A percentile compares a stretch with the other conserved stretches of the same genome.
phyloP scores from a whole-genome alignment of 2,797 vertebrate species.

The Brachyrhaphis roseni region DNA sequence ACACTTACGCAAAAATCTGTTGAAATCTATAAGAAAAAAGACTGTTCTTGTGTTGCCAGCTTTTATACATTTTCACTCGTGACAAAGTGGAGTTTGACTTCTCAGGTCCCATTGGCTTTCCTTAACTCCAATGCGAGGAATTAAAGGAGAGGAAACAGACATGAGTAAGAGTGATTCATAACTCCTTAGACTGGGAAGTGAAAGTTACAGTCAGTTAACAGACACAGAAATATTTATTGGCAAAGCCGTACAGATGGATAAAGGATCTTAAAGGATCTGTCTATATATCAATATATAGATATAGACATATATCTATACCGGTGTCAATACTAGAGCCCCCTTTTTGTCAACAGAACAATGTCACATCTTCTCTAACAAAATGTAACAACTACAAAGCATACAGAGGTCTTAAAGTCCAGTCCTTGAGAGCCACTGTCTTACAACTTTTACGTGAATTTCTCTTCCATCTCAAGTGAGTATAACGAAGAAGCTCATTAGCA shows the following conservation, averaged over 20 bases:
- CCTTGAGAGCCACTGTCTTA: not conserved
- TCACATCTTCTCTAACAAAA: not conserved
- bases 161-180: not conserved
- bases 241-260: not conserved
- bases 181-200: not conserved
- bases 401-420: not conserved
- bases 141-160: not conserved
- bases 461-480: not conserved
- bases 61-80: slow-evolving; percentile 52
- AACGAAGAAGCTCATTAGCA: not conserved
- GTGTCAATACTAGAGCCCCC: not conserved
- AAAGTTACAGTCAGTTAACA: not conserved
- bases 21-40: slow-evolving; percentile 22
- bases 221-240: not conserved
- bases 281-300: too few relatives aligned
- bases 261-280: too few relatives aligned
- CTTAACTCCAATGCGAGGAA: not conserved
- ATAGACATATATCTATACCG: too few relatives aligned
- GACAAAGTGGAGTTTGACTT: slow-evolving; percentile 30
- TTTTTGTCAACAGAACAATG: not conserved
- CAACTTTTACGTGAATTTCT: not conserved
- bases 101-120: slow-evolving; percentile 4
- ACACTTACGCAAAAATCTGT: slow-evolving; percentile 34
- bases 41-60: slow-evolving; percentile 28
- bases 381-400: not conserved